Evolutionary conservation across 2,888 invertebrate genomes (phyloP).

Genomic region (Erpobdella octoculata): DNA sequence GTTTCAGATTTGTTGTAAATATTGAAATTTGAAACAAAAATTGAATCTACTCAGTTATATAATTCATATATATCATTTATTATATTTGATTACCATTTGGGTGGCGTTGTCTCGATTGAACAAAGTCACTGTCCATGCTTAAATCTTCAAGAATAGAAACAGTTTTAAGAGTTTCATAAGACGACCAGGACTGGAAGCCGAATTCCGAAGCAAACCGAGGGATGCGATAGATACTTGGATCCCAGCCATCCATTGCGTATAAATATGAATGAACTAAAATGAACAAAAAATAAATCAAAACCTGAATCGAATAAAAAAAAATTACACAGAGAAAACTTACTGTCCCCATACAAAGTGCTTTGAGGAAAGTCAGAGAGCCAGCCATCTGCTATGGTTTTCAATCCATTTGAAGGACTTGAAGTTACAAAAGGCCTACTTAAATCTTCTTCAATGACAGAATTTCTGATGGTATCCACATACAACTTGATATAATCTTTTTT

Average conservation of each 20-base stretch:
- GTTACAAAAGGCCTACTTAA: slow-evolving; percentile 64
- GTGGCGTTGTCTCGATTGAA: slow-evolving; percentile 78
- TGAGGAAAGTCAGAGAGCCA: slow-evolving; percentile 73
- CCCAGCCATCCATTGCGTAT: slow-evolving; percentile 73
- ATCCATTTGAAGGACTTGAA: slow-evolving; percentile 70
- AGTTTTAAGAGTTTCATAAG: slow-evolving; percentile 59
- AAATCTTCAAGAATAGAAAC: slow-evolving; percentile 50
- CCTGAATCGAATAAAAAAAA: not conserved
- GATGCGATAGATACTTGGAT: slow-evolving; percentile 66
- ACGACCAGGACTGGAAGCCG: slow-evolving; percentile 83
- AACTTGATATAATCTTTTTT: slow-evolving; percentile 62
- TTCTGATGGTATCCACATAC: slow-evolving; percentile 26
- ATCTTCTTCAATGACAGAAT: slow-evolving; percentile 55
- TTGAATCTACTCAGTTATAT: not conserved
- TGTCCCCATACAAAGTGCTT: slow-evolving; percentile 74
- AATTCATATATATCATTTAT: not conserved
- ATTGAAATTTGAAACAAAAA: not conserved
- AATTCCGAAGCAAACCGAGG: slow-evolving; percentile 90
- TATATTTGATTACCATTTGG: slow-evolving; percentile 22
- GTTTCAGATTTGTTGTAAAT: too few relatives aligned
- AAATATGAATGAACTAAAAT: slow-evolving; percentile 71
- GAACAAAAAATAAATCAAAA: slow-evolving; percentile 2
- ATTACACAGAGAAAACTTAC: slow-evolving; percentile 53
- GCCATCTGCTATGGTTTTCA: slow-evolving; percentile 58
- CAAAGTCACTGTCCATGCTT: slow-evolving; percentile 53